Conservation (phyloP, 1,140 invertebrate genomes). For the Drosophila saltans region DNA sequence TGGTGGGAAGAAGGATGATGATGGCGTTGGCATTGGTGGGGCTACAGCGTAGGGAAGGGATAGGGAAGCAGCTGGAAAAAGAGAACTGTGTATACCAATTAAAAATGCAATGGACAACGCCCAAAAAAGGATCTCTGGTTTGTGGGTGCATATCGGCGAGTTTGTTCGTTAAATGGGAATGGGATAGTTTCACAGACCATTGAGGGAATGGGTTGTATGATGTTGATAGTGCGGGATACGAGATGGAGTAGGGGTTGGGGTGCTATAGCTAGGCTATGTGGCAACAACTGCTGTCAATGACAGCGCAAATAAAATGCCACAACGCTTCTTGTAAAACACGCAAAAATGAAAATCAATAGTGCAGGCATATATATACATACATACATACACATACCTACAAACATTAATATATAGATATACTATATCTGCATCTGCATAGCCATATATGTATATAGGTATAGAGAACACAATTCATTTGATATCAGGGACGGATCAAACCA, state of each 20-base stretch:
- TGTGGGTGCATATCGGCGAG: background rate
- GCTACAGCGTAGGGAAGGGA: too few species aligned
- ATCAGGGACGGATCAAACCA: conserved; percentile 15
- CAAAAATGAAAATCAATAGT: conserved; percentile 76
- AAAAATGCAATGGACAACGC: conserved; percentile 78
- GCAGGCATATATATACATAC: conserved; percentile 15
- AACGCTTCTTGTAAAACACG: conserved; percentile 72
- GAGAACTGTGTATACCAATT: conserved; percentile 65
- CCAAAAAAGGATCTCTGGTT: conserved; percentile 61
- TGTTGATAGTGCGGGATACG: conserved; percentile 20
- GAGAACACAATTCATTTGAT: conserved; percentile 32
- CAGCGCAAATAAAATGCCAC: conserved; percentile 77
- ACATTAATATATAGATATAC: conserved; percentile 19
- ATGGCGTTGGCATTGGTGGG: too few species aligned
- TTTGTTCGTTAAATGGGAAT: background rate
- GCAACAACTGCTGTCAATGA: conserved; percentile 73
- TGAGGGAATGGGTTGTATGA: background rate
- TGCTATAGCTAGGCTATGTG: conserved; percentile 39
- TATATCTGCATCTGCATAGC: background rate
- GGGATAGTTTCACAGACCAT: background rate
- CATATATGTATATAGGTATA: conserved; percentile 16
- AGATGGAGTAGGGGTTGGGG: background rate
- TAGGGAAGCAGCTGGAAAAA: conserved; percentile 37
- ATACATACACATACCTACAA: conserved; percentile 12
- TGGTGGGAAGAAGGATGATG: conserved; percentile 11